phyloP scores from a whole-genome alignment of 23 tunicate species.

The Styela plicata region DNA sequence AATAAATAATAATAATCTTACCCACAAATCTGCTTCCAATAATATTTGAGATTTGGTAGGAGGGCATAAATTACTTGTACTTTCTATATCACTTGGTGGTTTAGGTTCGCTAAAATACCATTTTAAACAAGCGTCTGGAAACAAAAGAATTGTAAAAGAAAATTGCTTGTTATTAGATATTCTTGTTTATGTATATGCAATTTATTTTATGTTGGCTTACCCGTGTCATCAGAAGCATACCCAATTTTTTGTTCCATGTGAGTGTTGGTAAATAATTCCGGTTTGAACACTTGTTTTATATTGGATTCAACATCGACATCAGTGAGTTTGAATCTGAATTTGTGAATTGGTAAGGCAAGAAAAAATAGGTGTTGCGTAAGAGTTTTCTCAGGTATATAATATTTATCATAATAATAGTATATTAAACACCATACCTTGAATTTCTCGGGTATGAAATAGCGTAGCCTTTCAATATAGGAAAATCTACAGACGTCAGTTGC shows the following conservation, averaged over 20 bases:
- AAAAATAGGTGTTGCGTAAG: too few relatives aligned
- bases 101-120: constrained; percentile 20
- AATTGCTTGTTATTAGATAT: too few relatives aligned
- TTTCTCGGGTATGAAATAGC: constrained; percentile 1
- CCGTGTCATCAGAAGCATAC: neutral
- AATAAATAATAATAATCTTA: too few relatives aligned
- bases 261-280: neutral
- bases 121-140: constrained; percentile 13
- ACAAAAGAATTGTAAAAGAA: neutral
- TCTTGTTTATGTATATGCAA: too few relatives aligned
- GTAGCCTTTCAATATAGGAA: constrained; percentile 47
- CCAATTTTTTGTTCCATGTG: neutral
- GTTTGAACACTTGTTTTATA: neutral
- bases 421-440: neutral
- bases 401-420: too few relatives aligned
- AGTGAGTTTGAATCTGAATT: constrained; percentile 11
- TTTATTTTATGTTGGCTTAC: too few relatives aligned
- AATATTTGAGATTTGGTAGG: constrained; percentile 22
- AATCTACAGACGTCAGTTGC: constrained; percentile 49
- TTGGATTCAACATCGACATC: neutral
- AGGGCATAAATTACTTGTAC: constrained; percentile 41
- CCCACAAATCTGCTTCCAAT: constrained; percentile 48
- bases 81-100: neutral
- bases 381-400: too few relatives aligned
- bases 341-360: too few relatives aligned